Evolutionary conservation across 2,797 vertebrate genomes (phyloP), one percentile per base, ranked within the genome.

Genomic region (Pangasius larnaudii): DNA sequence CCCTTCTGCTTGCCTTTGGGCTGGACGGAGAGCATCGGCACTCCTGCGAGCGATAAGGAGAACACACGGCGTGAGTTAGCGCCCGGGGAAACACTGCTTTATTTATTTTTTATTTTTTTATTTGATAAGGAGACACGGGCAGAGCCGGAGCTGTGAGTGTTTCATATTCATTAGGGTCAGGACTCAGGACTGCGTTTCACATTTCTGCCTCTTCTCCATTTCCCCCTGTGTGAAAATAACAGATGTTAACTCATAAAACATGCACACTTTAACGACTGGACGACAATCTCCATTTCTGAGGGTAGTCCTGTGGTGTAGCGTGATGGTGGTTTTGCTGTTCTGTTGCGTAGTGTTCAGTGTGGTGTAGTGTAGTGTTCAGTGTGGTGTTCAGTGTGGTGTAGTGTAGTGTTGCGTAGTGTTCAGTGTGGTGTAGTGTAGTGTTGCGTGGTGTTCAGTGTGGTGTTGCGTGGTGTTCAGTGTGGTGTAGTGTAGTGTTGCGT

Each of bases 1-100:
- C 98, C 98, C 93, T 98, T 96, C 92, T 98, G 97, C 94, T 98
- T 99, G 92, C 98, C 98, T 91, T 98, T 98, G 92, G 98, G 98
- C 92, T 99, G 98, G 80, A 99, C 97, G 59, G 98, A 98, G 91
- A 99, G 95, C 93, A 99, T 98, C 0, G 97, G 98, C 93, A 99
- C 97, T 89, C 98, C 98, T 99, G 93, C 78, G 8, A 87, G 89
- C 53, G 89, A 92, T 86, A 89, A 91, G 90, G 74, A 88, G 89
- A 91, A 82, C 91, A 91, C 90, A 79, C 69, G 22, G 63, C 51
- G 84, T 91, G 91, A 92, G 96, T 96, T 95, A 96, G 94, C 94
- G 95, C 93, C 93, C 88, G 85, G 92, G 93, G 94, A 36, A 94
- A 95, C 90, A 88, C 86, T n/a, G 93, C 93, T 39, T 56, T 18